Evolutionary conservation across 2,113 vertebrate genomes (phyloP).

Genomic region (Cichladusa arquata): DNA sequence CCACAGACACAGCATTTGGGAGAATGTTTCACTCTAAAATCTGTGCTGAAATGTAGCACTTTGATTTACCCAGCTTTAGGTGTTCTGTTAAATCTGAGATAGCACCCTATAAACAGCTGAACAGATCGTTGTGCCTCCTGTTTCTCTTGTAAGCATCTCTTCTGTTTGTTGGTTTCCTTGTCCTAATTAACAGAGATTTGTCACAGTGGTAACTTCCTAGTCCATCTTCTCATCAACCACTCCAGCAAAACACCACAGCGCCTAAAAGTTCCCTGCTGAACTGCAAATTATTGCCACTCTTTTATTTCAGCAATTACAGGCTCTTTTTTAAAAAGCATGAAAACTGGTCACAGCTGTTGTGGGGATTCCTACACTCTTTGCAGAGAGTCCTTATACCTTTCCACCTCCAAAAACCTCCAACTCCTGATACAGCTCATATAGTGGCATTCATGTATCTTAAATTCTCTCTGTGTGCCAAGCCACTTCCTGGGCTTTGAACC

Average conservation of each 20-base stretch:
- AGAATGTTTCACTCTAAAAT: not conserved
- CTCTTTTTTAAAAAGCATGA: not conserved
- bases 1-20: accelerated
- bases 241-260: not conserved
- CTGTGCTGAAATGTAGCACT: not conserved
- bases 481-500: not conserved
- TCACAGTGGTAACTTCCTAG: not conserved
- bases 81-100: not conserved
- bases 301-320: not conserved
- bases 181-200: not conserved
- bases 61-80: not conserved
- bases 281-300: not conserved
- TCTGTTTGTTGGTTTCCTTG: not conserved
- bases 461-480: not conserved
- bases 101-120: not conserved
- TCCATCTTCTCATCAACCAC: not conserved
- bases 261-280: not conserved
- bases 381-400: not conserved
- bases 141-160: not conserved
- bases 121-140: not conserved
- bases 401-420: not conserved
- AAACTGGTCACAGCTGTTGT: not conserved
- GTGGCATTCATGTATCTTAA: not conserved
- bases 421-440: not conserved
- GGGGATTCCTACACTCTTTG: not conserved